Evolutionary conservation across 2,113 vertebrate genomes (phyloP).

Genomic region (Lophochroa leadbeateri): DNA sequence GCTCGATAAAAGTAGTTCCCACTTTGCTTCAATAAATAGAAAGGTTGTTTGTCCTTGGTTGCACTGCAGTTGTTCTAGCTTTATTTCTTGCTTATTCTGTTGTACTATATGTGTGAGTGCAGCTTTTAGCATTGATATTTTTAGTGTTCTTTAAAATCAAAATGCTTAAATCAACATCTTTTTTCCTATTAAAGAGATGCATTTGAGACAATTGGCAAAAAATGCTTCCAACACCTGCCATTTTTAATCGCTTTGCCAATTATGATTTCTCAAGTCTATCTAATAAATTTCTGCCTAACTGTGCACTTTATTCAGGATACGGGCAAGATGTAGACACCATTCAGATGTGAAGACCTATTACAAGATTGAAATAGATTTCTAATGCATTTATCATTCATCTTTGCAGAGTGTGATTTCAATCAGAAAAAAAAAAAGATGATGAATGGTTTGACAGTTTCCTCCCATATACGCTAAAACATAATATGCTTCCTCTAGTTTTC

Average conservation of each 20-base stretch:
- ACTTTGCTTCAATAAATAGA: slow-evolving; percentile 54
- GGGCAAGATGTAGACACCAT: slow-evolving; percentile 44
- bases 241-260: slow-evolving; percentile 66
- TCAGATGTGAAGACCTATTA: slow-evolving; percentile 74
- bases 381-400: slow-evolving; percentile 74
- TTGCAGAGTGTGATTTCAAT: slow-evolving; percentile 74
- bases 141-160: slow-evolving; percentile 22
- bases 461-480: slow-evolving; percentile 63
- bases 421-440: slow-evolving; percentile 63
- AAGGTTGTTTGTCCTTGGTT: slow-evolving; percentile 47
- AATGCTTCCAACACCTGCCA: not conserved
- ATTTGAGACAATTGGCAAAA: not conserved
- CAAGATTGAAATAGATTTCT: slow-evolving; percentile 74
- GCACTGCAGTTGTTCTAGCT: slow-evolving; percentile 3
- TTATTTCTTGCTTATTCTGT: slow-evolving; percentile 47
- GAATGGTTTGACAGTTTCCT: slow-evolving; percentile 70
- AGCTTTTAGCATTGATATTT: slow-evolving; percentile 41
- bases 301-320: slow-evolving; percentile 32
- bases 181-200: not conserved
- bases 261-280: not conserved
- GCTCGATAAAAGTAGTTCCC: slow-evolving; percentile 51
- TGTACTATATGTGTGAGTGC: not conserved
- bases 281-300: slow-evolving; percentile 53
- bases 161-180: slow-evolving; percentile 10
- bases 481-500: slow-evolving; percentile 62